A percentile compares a stretch with the other conserved stretches of the same genome.
These are phyloP conservation scores for Glyphotaelius pellucidus DNA, from an alignment of 2,888 invertebrate genomes.

Conservation along the genomic window DNA sequence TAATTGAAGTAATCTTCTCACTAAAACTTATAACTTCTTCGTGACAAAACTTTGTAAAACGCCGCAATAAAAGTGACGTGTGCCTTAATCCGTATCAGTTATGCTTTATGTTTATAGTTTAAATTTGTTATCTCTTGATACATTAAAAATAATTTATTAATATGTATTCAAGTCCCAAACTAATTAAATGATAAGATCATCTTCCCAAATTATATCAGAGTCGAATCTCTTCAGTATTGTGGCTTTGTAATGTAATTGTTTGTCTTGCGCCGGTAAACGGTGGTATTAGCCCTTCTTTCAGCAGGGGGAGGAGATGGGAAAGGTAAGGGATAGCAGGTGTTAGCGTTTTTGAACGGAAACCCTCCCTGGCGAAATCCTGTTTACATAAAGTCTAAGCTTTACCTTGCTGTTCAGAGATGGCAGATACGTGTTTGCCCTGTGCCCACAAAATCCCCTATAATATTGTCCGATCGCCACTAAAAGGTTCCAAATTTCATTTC, in stretches of 20 bases:
- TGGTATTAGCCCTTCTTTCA: conserved; percentile 17
- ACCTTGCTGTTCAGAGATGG: conserved; percentile 26
- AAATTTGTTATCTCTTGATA: background rate
- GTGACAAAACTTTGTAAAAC: background rate
- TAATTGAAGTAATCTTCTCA: background rate
- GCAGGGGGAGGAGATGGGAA: background rate
- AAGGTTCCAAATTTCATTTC: background rate
- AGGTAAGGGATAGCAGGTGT: conserved; percentile 35
- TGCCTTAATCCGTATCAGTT: background rate
- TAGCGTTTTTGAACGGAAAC: conserved; percentile 35
- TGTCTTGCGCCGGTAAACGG: background rate
- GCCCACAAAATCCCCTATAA: background rate
- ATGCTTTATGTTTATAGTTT: background rate
- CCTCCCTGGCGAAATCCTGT: conserved; percentile 18
- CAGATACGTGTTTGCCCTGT: conserved; percentile 16
- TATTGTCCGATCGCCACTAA: background rate
- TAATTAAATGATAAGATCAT: conserved; percentile 28
- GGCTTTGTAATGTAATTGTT: conserved; percentile 40
- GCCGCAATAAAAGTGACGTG: background rate
- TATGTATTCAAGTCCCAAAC: background rate
- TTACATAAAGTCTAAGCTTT: conserved; percentile 35
- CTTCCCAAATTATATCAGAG: conserved; percentile 29
- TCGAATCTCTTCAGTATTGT: conserved; percentile 24
- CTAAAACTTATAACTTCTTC: background rate
- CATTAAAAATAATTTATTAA: background rate